Base-by-base conservation (phyloP, 2,113 vertebrate genomes). In the Pachypanchax playfairii region DNA sequence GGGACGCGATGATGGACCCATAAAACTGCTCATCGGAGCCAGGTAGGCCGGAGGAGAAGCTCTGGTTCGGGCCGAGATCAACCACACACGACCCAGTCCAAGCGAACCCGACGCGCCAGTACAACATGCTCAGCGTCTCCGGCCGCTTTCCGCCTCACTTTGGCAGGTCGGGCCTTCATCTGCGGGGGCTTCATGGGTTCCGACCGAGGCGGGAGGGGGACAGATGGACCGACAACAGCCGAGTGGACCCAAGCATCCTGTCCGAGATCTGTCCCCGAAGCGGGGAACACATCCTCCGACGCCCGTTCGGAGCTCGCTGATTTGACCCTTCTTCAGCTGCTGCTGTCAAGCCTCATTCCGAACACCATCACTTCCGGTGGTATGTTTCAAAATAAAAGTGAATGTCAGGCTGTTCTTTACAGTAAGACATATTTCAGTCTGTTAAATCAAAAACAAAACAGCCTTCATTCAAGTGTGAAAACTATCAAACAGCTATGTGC, bases 1-100 rank as follows among this genome's bases (percentile, higher is more conserved):
- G 96, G 90, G 90, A 94, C 79, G 95, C 96, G 88, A 98, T 69
- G 91, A 96, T 93, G 93, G 93, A 94, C 88, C 95, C 96, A 92
- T 95, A 94, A 85, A 97, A 88, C 90, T 83, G 93, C 75, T 95
- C 95, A 86, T 95, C 94, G 84, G 92, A 88, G 84, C 91, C 90
- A 86, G 92, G 91, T 83, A 94, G 92, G 62, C 93, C 93, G 88
- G 92, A 91, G 20, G 94, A 90, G 80, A 96, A 79, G 91, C 93
- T 96, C 90, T 92, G 94, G 90, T 94, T 96, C 88, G 91, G 92
- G 93, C 94, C 94, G 69, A 97, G 91, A 81, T 96, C 95, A 91
- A 94, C 92, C 93, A 92, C 94, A 90, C 93, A 96, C 72, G 93
- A 94, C 83, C 94, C 91, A 88, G 95, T 93, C 81, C 94, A 94